Evolutionary conservation across 1,140 invertebrate genomes (phyloP), one percentile per base, ranked within the genome.

Genomic region (Xylocopa sonorina): DNA sequence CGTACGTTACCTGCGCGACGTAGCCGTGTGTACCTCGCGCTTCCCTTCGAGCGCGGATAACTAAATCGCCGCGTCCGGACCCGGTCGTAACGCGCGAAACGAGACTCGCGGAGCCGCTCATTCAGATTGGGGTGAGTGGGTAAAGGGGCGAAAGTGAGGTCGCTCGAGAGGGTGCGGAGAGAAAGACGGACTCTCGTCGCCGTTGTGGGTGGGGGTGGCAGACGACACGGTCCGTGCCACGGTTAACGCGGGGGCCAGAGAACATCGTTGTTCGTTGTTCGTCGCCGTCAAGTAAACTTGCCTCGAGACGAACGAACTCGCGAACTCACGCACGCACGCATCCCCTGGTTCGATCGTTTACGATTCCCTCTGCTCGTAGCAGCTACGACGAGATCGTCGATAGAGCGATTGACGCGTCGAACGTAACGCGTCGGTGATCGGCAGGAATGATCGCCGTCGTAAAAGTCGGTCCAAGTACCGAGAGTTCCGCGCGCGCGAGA

Each of bases 41-140:
- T 21, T 10, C 18, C 34, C n/a, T 18, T 21, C 58, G n/a, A n/a
- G 38, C 14, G 14, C 38, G 83, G 87, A 89, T 90, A 90, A 88
- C 88, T 89, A 88, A 90, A 90, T 91, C 90, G 86, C 82, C 87
- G 7, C 62, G 48, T 50, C 43, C n/a, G n/a, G 57, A 62, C 18
- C 34, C 50, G 41, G 6, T 24, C 14, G 32, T 64, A 41, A 62
- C 43, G 64, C 50, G 53, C 67, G 62, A 48, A 64, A 66, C 73
- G 48, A 14, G 38, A 34, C 60, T 66, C 55, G 50, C 46, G 27
- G 16, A 46, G 16, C 9, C 46, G 16, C 27, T 55, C 55, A 24
- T 32, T 24, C 46, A 57, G 16, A 55, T 67, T 24, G 12, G 29
- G 58, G 55, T 43, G 63, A 63, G 68, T 51, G 21, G 58, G 76